phyloP scores from a whole-genome alignment of 2,888 invertebrate species.

The Cephus pulcher region DNA sequence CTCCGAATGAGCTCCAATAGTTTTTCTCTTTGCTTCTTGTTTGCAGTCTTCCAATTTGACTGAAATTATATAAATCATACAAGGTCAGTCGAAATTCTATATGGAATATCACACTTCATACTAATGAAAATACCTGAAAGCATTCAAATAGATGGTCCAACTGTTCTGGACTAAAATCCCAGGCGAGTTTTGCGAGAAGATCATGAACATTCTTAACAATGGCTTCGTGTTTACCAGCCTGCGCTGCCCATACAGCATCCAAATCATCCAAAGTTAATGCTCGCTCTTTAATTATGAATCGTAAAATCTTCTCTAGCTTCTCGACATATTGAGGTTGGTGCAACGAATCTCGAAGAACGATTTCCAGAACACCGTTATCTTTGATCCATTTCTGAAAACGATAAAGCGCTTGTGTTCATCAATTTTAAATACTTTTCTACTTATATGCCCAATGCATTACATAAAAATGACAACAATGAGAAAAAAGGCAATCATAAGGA shows the following conservation, averaged over 20 bases:
- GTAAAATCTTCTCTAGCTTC: slow-evolving; percentile 95
- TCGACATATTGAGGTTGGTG: slow-evolving; percentile 99
- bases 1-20: slow-evolving; percentile 93
- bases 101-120: not conserved
- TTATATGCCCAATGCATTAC: slow-evolving; percentile 3
- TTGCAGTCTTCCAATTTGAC: slow-evolving; percentile 95
- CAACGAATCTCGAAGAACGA: slow-evolving; percentile 93
- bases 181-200: slow-evolving; percentile 93
- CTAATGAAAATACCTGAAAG: slow-evolving; percentile 79
- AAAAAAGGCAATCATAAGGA: too few relatives aligned
- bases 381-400: slow-evolving; percentile 89
- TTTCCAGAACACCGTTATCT: slow-evolving; percentile 94
- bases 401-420: slow-evolving; percentile 9
- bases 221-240: slow-evolving; percentile 97
- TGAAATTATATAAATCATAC: slow-evolving; percentile 55
- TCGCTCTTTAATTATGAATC: slow-evolving; percentile 95
- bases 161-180: slow-evolving; percentile 98
- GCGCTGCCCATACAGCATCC: slow-evolving; percentile 97
- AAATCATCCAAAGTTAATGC: slow-evolving; percentile 90
- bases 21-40: slow-evolving; percentile 95
- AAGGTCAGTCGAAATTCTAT: not conserved
- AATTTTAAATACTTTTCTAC: not conserved
- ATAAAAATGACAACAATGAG: slow-evolving; percentile 11
- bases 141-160: slow-evolving; percentile 97
- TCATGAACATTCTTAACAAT: slow-evolving; percentile 99